Evolutionary conservation across 2,113 vertebrate genomes (phyloP), one percentile per base, ranked within the genome.

Genomic region (Oncorhynchus kisutch): DNA sequence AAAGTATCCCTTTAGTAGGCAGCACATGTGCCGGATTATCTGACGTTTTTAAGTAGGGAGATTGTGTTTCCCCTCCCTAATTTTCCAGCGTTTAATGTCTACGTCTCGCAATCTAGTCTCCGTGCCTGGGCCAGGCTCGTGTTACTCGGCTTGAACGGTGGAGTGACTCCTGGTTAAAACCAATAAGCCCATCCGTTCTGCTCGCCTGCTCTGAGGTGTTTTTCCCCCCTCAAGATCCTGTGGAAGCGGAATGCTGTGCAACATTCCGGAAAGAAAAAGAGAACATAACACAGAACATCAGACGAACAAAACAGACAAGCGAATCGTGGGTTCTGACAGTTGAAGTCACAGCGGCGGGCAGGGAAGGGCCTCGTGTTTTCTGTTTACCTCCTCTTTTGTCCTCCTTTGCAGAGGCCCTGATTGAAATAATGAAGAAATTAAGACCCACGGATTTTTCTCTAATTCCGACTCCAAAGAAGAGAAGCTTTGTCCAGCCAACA

Each of bases 21-120:
- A 82, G 81, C 83, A 81, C 83, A 85, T 80, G 83, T 78, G 75
- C 54, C 24, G 75, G 83, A 90, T 88, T 89, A 89, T 83, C 74
- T 73, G 75, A 72, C 13, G 67, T 71, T 82, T 71, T 73, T 75
- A 76, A 72, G 62, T 57, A 59, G 80, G 70, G 77, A 85, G 81
- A 85, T 87, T 80, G 51, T 76, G 76, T 90, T 91, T 78, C 86
- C 71, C 54, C 20, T 75, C n/a, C n/a, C 84, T 83, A 75, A 82
- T 86, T 88, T 88, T 90, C 87, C 82, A 81, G 62, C 75, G 71
- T 81, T 77, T 72, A 80, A 79, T 49, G 73, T 74, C 74, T 2
- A 31, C 75, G 76, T 82, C 71, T 60, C 86, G 66, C 83, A 83
- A 67, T 82, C 73, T 80, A 5, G n/a, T n/a, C 13, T 22, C n/a